These are phyloP conservation scores for Thysanoteuthis rhombus DNA, from an alignment of 2,888 invertebrate species.

Conservation along the genomic window DNA sequence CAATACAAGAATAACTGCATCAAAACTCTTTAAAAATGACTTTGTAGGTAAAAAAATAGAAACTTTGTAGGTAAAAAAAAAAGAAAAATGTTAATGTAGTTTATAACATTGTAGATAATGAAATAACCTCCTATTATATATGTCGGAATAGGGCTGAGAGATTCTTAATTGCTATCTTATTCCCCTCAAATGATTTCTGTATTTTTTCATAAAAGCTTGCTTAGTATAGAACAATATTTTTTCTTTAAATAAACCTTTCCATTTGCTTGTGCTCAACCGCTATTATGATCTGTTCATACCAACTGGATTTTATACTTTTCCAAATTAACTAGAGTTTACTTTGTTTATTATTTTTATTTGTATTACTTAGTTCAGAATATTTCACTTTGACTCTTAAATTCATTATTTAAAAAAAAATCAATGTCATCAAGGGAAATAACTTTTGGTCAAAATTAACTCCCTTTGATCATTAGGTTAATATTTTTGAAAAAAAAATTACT, in stretches of 20 bases:
- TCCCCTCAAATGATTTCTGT: background rate
- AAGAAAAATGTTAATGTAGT: too few relatives aligned
- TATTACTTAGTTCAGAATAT: background rate
- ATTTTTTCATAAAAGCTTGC: background rate
- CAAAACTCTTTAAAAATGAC: too few relatives aligned
- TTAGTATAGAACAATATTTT: background rate
- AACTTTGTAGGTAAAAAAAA: too few relatives aligned
- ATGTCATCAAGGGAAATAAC: background rate
- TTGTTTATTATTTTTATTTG: background rate
- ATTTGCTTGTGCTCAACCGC: background rate
- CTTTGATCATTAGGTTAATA: background rate
- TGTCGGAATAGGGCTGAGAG: background rate
- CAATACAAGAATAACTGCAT: too few relatives aligned
- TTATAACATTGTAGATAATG: too few relatives aligned
- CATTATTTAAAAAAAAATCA: too few relatives aligned
- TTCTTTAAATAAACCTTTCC: background rate
- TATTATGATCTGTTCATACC: background rate
- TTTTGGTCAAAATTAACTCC: too few relatives aligned
- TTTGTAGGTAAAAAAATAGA: too few relatives aligned
- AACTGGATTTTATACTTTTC: constrained; percentile 27
- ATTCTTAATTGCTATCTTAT: background rate
- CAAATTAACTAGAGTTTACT: background rate
- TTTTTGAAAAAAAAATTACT: too few relatives aligned
- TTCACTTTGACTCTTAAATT: too few relatives aligned
- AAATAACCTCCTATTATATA: too few relatives aligned